Percentiles rank a stretch among this genome's conserved stretches.
phyloP scores from a whole-genome alignment of 2,888 invertebrate species.

The Bellardia bayeri region DNA sequence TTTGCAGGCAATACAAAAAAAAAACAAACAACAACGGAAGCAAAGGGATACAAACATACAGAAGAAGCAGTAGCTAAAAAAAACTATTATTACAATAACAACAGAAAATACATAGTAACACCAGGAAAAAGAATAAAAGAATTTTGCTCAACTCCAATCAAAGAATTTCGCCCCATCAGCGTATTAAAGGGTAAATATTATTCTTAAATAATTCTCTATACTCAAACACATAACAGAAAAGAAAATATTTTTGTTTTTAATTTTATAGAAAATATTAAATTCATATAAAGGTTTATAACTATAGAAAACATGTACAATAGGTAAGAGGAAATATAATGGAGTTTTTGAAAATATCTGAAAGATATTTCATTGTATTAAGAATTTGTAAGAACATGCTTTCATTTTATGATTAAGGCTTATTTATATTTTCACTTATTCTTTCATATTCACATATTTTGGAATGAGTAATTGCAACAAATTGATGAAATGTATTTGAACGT shows the following conservation, averaged over 20 bases:
- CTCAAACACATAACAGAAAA: background rate
- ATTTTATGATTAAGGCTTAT: too few species aligned
- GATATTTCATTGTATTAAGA: too few species aligned
- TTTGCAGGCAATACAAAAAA: slow-evolving; percentile 46
- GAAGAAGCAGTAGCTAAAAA: background rate
- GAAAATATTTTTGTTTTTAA: background rate
- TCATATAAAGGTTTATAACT: background rate
- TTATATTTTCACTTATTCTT: too few species aligned
- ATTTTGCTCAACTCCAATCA: slow-evolving; percentile 37
- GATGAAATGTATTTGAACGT: too few species aligned
- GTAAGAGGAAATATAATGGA: too few species aligned
- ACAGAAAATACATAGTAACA: background rate
- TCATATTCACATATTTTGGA: too few species aligned
- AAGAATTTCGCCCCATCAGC: slow-evolving; percentile 61
- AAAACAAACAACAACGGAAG: slow-evolving; percentile 1
- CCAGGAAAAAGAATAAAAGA: slow-evolving; percentile 12
- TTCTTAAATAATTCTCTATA: slow-evolving; percentile 16
- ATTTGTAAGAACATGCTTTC: too few species aligned
- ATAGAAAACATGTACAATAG: background rate
- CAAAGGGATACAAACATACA: background rate
- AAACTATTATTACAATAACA: slow-evolving; percentile 10
- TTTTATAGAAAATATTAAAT: background rate
- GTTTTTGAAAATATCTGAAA: too few species aligned
- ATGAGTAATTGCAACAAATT: too few species aligned
- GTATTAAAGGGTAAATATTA: slow-evolving; percentile 61